phyloP scores from a whole-genome alignment of 2,888 invertebrate species.

The Abrostola triplasia region DNA sequence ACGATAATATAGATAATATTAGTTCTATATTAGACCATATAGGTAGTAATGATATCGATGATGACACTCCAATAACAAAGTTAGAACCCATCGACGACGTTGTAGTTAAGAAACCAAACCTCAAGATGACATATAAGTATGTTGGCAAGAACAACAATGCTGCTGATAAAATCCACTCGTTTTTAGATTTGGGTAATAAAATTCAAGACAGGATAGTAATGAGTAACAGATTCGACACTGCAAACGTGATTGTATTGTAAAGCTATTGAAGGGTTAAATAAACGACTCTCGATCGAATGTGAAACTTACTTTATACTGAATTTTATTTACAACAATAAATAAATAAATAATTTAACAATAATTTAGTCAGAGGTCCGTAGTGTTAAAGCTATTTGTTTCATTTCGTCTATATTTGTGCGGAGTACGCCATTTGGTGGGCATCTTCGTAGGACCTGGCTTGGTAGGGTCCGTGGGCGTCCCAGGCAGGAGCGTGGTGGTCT shows the following conservation, averaged over 20 bases:
- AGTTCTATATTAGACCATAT: constrained; percentile 44
- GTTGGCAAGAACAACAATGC: not conserved
- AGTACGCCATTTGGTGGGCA: constrained; percentile 89
- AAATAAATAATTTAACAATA: constrained; percentile 80
- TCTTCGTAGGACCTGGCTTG: constrained; percentile 89
- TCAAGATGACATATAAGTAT: not conserved
- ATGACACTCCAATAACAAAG: constrained; percentile 38
- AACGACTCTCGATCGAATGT: constrained; percentile 67
- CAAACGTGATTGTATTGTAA: constrained; percentile 43
- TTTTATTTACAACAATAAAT: constrained; percentile 80
- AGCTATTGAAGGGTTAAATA: constrained; percentile 36
- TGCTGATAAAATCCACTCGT: not conserved
- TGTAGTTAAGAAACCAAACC: constrained; percentile 8
- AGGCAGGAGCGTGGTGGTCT: constrained; percentile 87
- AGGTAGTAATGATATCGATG: constrained; percentile 47
- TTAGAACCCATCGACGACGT: constrained; percentile 38
- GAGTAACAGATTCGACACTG: constrained; percentile 13
- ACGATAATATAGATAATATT: constrained; percentile 24
- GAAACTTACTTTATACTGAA: constrained; percentile 78
- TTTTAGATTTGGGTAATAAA: constrained; percentile 28
- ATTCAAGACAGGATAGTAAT: constrained; percentile 14
- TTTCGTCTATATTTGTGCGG: constrained; percentile 80
- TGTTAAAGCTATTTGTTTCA: constrained; percentile 66
- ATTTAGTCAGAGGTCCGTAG: constrained; percentile 84
- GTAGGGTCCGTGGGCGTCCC: constrained; percentile 89